These are phyloP conservation scores for Tachina lurida DNA, from an alignment of 2,888 invertebrate genomes.

Conservation along the genomic window DNA sequence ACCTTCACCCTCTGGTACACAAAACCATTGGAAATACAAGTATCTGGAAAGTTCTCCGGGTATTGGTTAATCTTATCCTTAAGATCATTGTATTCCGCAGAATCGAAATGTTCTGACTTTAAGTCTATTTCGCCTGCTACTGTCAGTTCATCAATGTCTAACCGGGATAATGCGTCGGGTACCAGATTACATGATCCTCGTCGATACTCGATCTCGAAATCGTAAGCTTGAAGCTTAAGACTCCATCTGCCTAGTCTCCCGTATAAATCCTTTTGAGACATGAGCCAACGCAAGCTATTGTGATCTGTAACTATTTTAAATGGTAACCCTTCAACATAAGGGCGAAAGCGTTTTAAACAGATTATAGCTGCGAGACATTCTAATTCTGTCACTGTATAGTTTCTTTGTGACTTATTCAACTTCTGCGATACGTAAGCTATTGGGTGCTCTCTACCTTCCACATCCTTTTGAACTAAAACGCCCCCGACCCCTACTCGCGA, in stretches of 20 bases:
- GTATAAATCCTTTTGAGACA: neutral
- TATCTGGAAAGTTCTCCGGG: neutral
- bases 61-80: neutral
- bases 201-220: neutral
- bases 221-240: neutral
- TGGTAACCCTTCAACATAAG: neutral
- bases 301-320: neutral
- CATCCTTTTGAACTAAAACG: neutral
- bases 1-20: neutral
- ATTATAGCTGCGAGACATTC: neutral
- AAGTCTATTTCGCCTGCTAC: neutral
- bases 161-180: neutral
- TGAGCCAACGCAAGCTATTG: neutral
- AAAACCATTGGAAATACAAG: neutral
- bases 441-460: neutral
- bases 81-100: neutral
- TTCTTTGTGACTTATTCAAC: neutral
- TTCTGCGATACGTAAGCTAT: neutral
- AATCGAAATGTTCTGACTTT: neutral
- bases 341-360: neutral
- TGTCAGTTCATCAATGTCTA: neutral
- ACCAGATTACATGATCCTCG: neutral
- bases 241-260: neutral
- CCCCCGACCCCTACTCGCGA: conserved; percentile 10
- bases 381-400: conserved; percentile 17